Conservation (phyloP, 2,113 vertebrate genomes). For the Platysteira castanea region DNA sequence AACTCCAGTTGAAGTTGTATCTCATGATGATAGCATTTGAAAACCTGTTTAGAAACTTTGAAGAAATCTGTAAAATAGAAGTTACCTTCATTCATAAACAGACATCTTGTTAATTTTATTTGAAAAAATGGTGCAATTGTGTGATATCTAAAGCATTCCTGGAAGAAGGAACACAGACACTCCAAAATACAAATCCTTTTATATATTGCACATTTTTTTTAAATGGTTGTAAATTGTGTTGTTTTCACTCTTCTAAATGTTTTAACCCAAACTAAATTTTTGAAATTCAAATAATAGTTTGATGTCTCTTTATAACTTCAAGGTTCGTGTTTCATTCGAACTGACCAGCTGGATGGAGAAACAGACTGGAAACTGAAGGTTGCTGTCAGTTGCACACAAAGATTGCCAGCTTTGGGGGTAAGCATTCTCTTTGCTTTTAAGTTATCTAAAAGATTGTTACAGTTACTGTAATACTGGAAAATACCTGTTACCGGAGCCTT, state of each 20-base stretch:
- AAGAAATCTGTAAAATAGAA: background rate
- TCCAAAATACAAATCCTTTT: background rate
- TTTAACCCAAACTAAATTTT: background rate
- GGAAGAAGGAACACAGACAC: background rate
- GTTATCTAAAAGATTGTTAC: background rate
- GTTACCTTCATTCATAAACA: background rate
- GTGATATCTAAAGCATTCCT: background rate
- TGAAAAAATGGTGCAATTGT: background rate
- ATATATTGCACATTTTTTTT: background rate
- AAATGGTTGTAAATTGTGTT: background rate
- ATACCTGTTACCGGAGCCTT: background rate
- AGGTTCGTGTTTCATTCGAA: conserved; percentile 95
- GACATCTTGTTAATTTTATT: background rate
- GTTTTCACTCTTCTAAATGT: background rate
- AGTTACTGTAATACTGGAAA: background rate
- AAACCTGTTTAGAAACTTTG: background rate
- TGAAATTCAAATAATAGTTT: background rate
- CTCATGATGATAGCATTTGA: background rate
- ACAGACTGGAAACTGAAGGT: conserved; percentile 98
- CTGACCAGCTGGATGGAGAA: conserved; percentile 96
- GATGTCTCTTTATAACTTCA: conserved; percentile 27
- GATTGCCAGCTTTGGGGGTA: conserved; percentile 91
- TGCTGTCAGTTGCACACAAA: conserved; percentile 91
- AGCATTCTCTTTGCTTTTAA: background rate
- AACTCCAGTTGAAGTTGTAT: background rate